Evolutionary conservation across 1,140 invertebrate genomes (phyloP).

Genomic region (Psix sp.): DNA sequence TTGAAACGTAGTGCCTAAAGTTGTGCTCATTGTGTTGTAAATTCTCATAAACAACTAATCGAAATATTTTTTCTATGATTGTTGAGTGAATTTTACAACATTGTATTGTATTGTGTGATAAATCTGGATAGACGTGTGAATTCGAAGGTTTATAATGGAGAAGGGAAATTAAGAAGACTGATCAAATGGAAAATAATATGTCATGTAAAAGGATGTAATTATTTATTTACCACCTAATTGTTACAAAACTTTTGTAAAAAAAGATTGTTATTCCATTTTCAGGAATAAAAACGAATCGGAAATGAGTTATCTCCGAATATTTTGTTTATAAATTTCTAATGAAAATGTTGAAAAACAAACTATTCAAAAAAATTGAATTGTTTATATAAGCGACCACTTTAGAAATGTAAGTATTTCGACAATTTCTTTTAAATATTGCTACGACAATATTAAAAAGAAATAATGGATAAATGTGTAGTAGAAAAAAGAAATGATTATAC

Average conservation of each 20-base stretch:
- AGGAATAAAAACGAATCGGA: constrained; percentile 28
- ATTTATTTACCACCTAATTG: constrained; percentile 45
- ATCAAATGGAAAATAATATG: constrained; percentile 3
- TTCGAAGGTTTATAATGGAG: too few relatives aligned
- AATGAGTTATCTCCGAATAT: not conserved
- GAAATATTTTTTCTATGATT: too few relatives aligned
- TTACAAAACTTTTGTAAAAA: constrained; percentile 28
- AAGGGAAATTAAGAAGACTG: constrained; percentile 18
- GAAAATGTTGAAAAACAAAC: too few relatives aligned
- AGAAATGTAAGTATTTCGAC: too few relatives aligned
- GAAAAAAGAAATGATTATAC: too few relatives aligned
- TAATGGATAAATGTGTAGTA: too few relatives aligned
- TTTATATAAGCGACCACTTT: too few relatives aligned
- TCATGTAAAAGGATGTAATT: constrained; percentile 14
- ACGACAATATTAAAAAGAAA: too few relatives aligned
- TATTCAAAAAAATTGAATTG: too few relatives aligned
- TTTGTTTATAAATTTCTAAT: not conserved
- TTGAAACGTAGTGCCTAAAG: constrained; percentile 22
- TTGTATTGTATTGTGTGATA: too few relatives aligned
- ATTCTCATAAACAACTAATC: not conserved
- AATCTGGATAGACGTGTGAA: constrained; percentile 27
- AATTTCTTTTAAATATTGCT: too few relatives aligned
- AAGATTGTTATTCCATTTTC: constrained; percentile 12
- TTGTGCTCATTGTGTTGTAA: constrained; percentile 5
- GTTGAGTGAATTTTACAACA: too few relatives aligned